Evolutionary conservation across 2,113 vertebrate genomes (phyloP).

Genomic region (Bungarus multicinctus): DNA sequence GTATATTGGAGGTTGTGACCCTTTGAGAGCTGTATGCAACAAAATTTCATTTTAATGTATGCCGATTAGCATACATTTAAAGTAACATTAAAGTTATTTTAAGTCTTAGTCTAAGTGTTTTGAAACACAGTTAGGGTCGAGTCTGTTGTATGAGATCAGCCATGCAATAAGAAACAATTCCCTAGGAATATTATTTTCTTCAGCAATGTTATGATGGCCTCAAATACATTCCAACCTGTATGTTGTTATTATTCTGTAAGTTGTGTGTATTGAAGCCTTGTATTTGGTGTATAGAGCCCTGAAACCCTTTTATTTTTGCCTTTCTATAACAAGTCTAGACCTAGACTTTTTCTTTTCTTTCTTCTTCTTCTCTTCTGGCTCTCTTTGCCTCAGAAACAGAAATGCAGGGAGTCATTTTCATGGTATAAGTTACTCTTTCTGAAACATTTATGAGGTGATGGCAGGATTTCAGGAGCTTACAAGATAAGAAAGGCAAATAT

Average conservation of each 20-base stretch:
- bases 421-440: slow-evolving; percentile 21
- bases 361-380: slow-evolving; percentile 24
- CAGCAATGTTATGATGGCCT: neutral
- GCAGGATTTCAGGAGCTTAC: slow-evolving; percentile 55
- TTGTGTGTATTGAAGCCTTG: neutral
- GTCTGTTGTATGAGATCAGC: neutral
- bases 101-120: neutral
- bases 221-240: neutral
- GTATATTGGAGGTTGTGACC: too few relatives aligned
- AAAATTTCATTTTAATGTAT: too few relatives aligned
- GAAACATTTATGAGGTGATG: slow-evolving; percentile 62
- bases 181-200: neutral
- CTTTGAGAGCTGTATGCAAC: too few relatives aligned
- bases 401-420: slow-evolving; percentile 28
- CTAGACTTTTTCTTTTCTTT: neutral
- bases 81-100: too few relatives aligned
- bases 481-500: slow-evolving; percentile 25
- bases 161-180: neutral
- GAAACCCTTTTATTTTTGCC: neutral
- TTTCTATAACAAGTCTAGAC: neutral
- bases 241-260: neutral
- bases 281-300: neutral
- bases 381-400: slow-evolving; percentile 43
- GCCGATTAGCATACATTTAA: too few relatives aligned
- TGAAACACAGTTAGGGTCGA: neutral